Percentiles rank a stretch among this genome's conserved stretches.
phyloP scores from a whole-genome alignment of 1,140 invertebrate genomes.

The Aethina tumida region DNA sequence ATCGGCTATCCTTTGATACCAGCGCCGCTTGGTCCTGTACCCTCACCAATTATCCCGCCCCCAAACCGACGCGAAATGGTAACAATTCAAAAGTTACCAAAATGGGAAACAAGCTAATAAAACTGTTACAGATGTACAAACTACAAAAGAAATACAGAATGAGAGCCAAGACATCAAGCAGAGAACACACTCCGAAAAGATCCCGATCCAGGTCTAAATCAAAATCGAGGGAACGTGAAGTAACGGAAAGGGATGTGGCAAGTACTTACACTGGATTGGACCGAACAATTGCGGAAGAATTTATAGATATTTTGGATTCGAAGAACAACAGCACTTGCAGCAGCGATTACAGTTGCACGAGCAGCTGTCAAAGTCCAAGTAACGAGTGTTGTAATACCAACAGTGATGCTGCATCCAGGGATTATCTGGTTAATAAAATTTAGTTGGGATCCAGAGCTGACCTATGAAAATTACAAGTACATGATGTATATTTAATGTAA shows the following conservation, averaged over 20 bases:
- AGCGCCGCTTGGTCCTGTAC: conserved; percentile 30
- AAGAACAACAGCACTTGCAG: conserved; percentile 37
- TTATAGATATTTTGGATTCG: conserved; percentile 48
- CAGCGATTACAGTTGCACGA: conserved; percentile 19
- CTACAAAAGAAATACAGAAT: conserved; percentile 15
- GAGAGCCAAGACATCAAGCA: conserved; percentile 5
- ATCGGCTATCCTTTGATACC: conserved; percentile 30
- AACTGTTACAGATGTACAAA: conserved; percentile 12
- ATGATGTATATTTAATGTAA: conserved; percentile 1
- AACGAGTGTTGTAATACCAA: conserved; percentile 15
- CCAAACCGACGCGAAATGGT: conserved; percentile 17
- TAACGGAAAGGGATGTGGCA: conserved; percentile 44
- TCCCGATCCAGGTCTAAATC: conserved; percentile 19
- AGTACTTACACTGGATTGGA: conserved; percentile 52
- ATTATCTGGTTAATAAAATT: conserved; percentile 24
- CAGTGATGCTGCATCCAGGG: conserved; percentile 25
- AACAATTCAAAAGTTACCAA: conserved; percentile 1
- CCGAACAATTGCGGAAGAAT: conserved; percentile 52
- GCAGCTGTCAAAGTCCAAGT: conserved; percentile 17
- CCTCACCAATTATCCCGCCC: conserved; percentile 30
- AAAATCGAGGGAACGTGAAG: conserved; percentile 20
- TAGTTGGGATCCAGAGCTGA: too few relatives aligned
- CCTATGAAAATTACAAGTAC: conserved; percentile 3
- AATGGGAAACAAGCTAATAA: background rate
- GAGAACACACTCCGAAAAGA: conserved; percentile 17